Base-by-base conservation (phyloP, 2,113 vertebrate genomes). In the Eolophus roseicapilla region DNA sequence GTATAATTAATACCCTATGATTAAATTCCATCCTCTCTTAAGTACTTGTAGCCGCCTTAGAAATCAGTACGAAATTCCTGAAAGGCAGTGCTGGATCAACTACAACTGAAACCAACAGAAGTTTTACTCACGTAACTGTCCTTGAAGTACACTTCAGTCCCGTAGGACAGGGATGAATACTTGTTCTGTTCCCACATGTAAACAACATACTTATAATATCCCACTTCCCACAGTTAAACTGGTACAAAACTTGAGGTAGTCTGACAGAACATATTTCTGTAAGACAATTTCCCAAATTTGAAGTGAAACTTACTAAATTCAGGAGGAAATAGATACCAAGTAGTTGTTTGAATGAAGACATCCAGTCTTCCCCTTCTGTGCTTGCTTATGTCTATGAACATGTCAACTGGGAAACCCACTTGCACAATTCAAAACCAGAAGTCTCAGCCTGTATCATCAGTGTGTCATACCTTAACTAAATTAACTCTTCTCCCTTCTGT, bases 401-500 rank as follows among this genome's bases (percentile, higher is more conserved):
- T 31, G 33, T 23, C 87, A 96, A 62, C 52, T 76, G 47, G 73
- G 69, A 89, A 95, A 76, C 29, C 46, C 79, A 91, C 60, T 94
- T 81, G 69, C 59, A 82, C 90, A 93, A 86, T 52, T 94, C 57
- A 83, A 79, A 92, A 47, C n/a, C 44, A 62, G 14, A 68, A 84
- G 35, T 84, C 78, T 63, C 71, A 73, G 70, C 84, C 81, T 63
- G 37, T 91, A 90, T 79, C 62, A 82, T 76, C 82, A 79, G 50
- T 39, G n/a, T 85, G 68, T 94, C 85, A 80, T 80, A 80, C 23
- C 67, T 88, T 80, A 95, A 82, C 71, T 91, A 41, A 82, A 90
- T 9, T 82, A 29, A 82, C 65, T 91, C 33, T 84, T 92, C 73
- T 86, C 59, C 76, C 60, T 91, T 87, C 69, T 91, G 75, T 70